Percentiles rank a stretch among this genome's conserved stretches.
Evolutionary conservation across 2,113 vertebrate genomes (phyloP).

Genomic region (Corydoras maculifer): DNA sequence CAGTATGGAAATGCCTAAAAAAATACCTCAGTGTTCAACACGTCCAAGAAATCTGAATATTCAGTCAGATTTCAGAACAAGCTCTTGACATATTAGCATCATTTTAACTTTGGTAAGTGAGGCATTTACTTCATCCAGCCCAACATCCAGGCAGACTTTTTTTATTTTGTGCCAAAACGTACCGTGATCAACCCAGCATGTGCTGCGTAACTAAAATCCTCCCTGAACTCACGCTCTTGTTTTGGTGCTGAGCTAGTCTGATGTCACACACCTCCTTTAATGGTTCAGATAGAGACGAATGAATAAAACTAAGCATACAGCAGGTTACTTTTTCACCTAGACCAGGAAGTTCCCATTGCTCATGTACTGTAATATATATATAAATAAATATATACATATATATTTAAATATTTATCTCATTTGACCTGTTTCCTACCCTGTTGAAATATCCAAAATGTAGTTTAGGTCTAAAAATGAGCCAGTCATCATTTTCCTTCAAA

Average conservation of each 20-base stretch:
- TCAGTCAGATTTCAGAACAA: conserved; percentile 17
- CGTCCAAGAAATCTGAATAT: conserved; percentile 22
- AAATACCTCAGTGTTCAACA: conserved; percentile 41
- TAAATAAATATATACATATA: neutral
- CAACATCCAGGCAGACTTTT: conserved; percentile 2
- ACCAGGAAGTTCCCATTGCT: neutral
- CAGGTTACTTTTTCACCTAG: conserved; percentile 11
- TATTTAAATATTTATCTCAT: neutral
- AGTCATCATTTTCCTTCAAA: conserved; percentile 41
- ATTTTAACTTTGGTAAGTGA: conserved; percentile 11
- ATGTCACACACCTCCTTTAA: conserved; percentile 11
- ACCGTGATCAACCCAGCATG: conserved; percentile 10
- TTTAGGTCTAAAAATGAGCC: conserved; percentile 36
- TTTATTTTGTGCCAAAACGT: conserved; percentile 5
- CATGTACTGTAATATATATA: neutral
- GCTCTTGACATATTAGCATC: neutral
- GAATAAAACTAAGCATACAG: neutral
- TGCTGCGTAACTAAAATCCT: conserved; percentile 27
- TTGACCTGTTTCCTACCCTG: conserved; percentile 25
- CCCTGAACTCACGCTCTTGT: conserved; percentile 10
- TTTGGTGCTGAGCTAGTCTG: conserved; percentile 20
- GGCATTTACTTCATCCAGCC: conserved; percentile 14
- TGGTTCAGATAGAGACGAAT: conserved; percentile 2
- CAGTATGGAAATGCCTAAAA: conserved; percentile 21
- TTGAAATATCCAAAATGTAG: conserved; percentile 41